These are phyloP conservation scores for Megalops atlanticus DNA, from an alignment of 2,113 vertebrate species.

Conservation along the genomic window DNA sequence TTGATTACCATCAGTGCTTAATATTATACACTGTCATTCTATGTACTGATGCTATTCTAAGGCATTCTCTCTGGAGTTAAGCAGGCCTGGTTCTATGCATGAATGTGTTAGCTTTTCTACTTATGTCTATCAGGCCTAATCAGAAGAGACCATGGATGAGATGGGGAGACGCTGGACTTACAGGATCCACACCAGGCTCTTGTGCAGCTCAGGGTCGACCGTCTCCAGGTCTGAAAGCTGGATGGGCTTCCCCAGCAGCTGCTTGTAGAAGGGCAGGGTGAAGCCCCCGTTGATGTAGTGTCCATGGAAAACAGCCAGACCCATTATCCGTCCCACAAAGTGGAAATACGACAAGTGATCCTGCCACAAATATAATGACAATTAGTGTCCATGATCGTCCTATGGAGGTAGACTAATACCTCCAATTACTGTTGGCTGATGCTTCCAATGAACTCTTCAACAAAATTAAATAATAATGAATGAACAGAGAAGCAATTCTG, in stretches of 20 bases:
- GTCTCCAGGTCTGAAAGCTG: constrained; percentile 93
- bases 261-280: constrained; percentile 95
- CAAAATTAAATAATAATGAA: background rate
- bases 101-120: background rate
- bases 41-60: background rate
- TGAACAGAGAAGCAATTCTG: background rate
- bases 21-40: background rate
- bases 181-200: constrained; percentile 97
- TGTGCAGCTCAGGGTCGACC: constrained; percentile 94
- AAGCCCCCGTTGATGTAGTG: constrained; percentile 98
- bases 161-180: constrained; percentile 65
- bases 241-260: constrained; percentile 94
- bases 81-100: background rate
- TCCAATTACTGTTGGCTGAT: background rate
- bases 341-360: constrained; percentile 98
- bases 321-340: constrained; percentile 97
- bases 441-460: background rate
- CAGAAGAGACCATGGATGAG: background rate
- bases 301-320: constrained; percentile 93
- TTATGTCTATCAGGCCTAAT: background rate
- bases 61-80: background rate
- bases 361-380: constrained; percentile 59
- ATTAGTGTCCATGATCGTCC: background rate
- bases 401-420: background rate
- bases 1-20: background rate